These are phyloP conservation scores for Ethmia dodecea DNA, from an alignment of 2,888 invertebrate genomes.

Conservation along the genomic window DNA sequence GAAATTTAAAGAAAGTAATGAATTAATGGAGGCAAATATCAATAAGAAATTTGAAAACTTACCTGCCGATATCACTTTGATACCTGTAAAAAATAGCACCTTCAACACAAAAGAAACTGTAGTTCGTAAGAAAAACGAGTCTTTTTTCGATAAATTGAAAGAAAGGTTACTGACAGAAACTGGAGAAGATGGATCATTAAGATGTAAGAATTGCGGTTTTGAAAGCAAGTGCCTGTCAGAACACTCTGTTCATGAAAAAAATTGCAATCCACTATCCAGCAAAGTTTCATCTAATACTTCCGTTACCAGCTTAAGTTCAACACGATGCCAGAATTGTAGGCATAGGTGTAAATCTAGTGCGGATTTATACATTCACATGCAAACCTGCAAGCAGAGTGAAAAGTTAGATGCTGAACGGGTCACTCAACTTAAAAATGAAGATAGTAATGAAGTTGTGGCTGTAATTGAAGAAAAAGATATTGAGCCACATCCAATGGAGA, in stretches of 20 bases:
- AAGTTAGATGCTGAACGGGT: slow-evolving; percentile 39
- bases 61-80: slow-evolving; percentile 44
- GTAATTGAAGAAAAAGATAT: slow-evolving; percentile 48
- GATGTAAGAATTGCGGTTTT: slow-evolving; percentile 84
- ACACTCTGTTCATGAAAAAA: slow-evolving; percentile 87
- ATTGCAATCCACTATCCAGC: slow-evolving; percentile 74
- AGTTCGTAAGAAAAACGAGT: slow-evolving; percentile 81
- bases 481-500: slow-evolving; percentile 87
- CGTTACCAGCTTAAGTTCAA: slow-evolving; percentile 79
- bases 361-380: slow-evolving; percentile 86
- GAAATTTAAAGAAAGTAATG: slow-evolving; percentile 50
- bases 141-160: slow-evolving; percentile 90
- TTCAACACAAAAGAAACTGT: slow-evolving; percentile 40
- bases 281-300: slow-evolving; percentile 49
- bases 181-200: slow-evolving; percentile 80
- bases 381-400: slow-evolving; percentile 80
- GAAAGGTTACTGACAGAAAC: slow-evolving; percentile 83
- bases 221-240: slow-evolving; percentile 89
- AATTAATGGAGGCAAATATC: too few relatives aligned
- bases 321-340: slow-evolving; percentile 90
- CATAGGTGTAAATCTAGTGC: slow-evolving; percentile 91
- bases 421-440: background rate
- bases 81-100: slow-evolving; percentile 36
- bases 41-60: slow-evolving; percentile 35
- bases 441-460: slow-evolving; percentile 43